Conservation (phyloP, 2,797 vertebrate species). For the Phyllotis vaccarum region DNA sequence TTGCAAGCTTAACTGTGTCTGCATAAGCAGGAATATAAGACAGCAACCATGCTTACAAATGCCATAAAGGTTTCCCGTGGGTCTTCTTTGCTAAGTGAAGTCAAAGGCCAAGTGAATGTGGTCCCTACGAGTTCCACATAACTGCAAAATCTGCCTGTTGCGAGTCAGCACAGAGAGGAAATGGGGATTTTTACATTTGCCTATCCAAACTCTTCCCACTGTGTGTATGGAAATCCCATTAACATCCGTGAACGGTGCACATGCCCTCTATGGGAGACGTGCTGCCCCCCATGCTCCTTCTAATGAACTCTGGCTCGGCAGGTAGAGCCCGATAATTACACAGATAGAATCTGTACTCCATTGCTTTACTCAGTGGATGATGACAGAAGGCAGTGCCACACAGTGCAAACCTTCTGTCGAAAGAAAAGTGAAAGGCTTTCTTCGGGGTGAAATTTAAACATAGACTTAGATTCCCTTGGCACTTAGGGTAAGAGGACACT, state of each 20-base stretch:
- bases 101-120: conserved; percentile 74
- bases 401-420: conserved; percentile 43
- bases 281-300: conserved; percentile 33
- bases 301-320: conserved; percentile 75
- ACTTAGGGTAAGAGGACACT: background rate
- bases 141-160: conserved; percentile 52
- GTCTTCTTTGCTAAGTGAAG: conserved; percentile 68
- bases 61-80: conserved; percentile 30
- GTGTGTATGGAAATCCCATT: conserved; percentile 63
- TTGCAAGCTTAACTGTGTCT: conserved; percentile 41
- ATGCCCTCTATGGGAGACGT: background rate
- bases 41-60: conserved; percentile 50
- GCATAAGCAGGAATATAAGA: conserved; percentile 62
- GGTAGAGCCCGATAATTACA: conserved; percentile 60
- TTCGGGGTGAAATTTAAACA: conserved; percentile 36
- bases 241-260: conserved; percentile 50
- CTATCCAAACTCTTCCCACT: conserved; percentile 60
- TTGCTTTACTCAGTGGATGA: conserved; percentile 59
- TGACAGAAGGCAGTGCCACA: background rate
- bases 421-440: background rate
- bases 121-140: conserved; percentile 32
- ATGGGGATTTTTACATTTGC: conserved; percentile 70
- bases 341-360: conserved; percentile 17
- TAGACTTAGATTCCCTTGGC: background rate
- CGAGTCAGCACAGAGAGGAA: conserved; percentile 59